Percentiles rank a stretch among this genome's conserved stretches.
Conservation (phyloP, 92 coral and sea anemone genomes). For the Siderastrea siderea region DNA sequence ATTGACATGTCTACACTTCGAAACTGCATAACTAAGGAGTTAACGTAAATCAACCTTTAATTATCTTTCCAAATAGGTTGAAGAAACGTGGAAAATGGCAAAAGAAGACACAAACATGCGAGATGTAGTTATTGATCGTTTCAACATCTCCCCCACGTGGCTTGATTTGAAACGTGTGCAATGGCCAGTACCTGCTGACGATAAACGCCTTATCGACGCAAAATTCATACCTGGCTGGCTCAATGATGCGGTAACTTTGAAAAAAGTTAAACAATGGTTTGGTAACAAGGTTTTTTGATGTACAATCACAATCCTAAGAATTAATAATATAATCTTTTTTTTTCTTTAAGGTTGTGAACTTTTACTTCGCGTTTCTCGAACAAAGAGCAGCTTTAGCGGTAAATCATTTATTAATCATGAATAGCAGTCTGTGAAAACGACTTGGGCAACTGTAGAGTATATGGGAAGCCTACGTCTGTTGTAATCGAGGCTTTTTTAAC, state of each 20-base stretch:
- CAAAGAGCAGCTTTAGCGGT: background rate
- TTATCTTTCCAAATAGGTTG: too few relatives aligned
- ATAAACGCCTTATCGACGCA: background rate
- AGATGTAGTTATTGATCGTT: background rate
- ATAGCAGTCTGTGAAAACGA: background rate
- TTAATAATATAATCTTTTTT: background rate
- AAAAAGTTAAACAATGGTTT: background rate
- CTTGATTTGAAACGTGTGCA: slow-evolving; percentile 1
- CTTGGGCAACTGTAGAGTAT: too few relatives aligned
- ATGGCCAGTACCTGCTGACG: background rate
- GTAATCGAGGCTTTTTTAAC: background rate
- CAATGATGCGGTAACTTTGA: slow-evolving; percentile 2
- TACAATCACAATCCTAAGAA: too few relatives aligned
- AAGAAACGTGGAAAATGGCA: background rate
- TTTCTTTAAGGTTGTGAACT: background rate
- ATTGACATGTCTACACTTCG: too few relatives aligned
- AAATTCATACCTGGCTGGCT: slow-evolving; percentile 27
- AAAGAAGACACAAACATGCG: background rate
- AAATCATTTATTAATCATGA: background rate
- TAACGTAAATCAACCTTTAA: too few relatives aligned
- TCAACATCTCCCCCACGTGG: background rate
- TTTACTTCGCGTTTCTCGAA: slow-evolving; percentile 6
- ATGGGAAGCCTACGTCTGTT: too few relatives aligned
- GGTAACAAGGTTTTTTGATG: too few relatives aligned
- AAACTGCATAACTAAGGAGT: too few relatives aligned